These are phyloP conservation scores for Baryphthengus martii DNA, from an alignment of 2,113 vertebrate species.

Conservation along the genomic window DNA sequence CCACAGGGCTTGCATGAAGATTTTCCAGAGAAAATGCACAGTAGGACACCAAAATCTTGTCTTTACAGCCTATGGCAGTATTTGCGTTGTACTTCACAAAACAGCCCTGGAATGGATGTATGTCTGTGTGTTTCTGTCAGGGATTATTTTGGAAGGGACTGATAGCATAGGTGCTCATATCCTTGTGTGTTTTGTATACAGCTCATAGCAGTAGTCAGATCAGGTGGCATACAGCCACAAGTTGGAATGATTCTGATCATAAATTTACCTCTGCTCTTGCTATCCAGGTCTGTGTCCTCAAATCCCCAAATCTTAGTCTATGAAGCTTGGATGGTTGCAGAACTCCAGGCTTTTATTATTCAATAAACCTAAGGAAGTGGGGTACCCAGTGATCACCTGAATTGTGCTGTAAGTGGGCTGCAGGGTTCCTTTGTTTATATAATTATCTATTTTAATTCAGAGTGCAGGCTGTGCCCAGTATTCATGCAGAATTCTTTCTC, in stretches of 20 bases:
- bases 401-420: background rate
- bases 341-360: background rate
- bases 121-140: background rate
- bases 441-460: background rate
- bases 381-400: background rate
- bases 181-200: background rate
- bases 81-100: background rate
- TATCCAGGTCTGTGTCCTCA: background rate
- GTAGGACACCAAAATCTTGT: background rate
- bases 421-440: background rate
- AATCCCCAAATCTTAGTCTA: background rate
- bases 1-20: background rate
- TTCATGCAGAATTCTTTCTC: background rate
- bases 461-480: background rate
- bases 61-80: background rate
- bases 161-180: background rate
- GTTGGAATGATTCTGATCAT: background rate
- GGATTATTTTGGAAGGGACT: background rate
- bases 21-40: background rate
- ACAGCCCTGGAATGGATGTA: background rate
- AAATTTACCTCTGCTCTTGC: background rate
- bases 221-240: background rate
- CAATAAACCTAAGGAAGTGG: rapidly evolving
- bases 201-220: background rate
- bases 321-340: background rate